Base-by-base conservation (phyloP, 2,888 invertebrate genomes). In the Tipula confusa region DNA sequence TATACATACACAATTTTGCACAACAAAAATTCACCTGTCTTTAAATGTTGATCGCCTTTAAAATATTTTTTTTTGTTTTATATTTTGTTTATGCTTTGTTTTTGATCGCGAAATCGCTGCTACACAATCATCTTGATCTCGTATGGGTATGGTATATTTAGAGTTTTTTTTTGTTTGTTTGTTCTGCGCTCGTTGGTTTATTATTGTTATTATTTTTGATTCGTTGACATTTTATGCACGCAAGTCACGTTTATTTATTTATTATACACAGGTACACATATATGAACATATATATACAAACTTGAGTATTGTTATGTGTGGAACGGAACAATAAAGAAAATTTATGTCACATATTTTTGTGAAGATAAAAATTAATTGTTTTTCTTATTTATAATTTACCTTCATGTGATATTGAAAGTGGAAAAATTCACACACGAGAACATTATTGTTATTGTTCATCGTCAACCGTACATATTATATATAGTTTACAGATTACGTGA, bases 241-340 rank as follows among this genome's bases (percentile, higher is more conserved):
- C 82, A 82, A 82, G 82, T 82, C 82, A 82, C 82, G 82, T 82
- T 82, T 36, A 82, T 64, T 64, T 64, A 64, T 64, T 64, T 64
- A 64, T 64, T 64, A 9, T 18, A 31, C 64, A 64, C 64, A 64
- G 64, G 64, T 64, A 64, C 24, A 64, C 9, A 64, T 11, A 64
- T 18, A 64, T 24, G 43, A 24, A 64, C 64, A 64, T 24, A 15
- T 43, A 15, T 15, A 43, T 43, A 24, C 24, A n/a, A n/a, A 24
- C 24, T 7, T 11, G 7, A n/a, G 13, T 6, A 48, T 48, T 64
- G 64, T 64, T 64, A 64, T 64, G 24, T 64, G 64, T 64, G 24
- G 64, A 64, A 64, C 24, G 64, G 64, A 64, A 64, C 64, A 64
- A 64, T 64, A 64, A 64, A 18, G 64, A 64, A 64, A 24, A 64